phyloP scores from a whole-genome alignment of 2,797 vertebrate genomes.

The Arremon brunneinucha region DNA sequence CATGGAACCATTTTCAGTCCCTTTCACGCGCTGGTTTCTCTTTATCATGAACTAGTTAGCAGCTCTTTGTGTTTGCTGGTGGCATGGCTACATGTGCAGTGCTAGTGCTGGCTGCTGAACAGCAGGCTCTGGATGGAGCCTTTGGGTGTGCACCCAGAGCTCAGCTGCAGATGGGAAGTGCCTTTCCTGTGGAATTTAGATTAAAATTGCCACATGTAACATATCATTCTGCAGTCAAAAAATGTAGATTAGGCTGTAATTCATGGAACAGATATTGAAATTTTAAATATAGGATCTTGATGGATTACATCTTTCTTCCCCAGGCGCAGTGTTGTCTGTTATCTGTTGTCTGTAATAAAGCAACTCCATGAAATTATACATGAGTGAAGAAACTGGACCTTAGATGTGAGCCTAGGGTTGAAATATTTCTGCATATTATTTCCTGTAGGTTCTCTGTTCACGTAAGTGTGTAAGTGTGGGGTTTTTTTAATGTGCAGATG shows the following conservation, averaged over 20 bases:
- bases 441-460: neutral
- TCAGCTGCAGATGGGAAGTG: conserved; percentile 60
- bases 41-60: neutral
- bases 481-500: neutral
- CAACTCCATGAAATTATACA: neutral
- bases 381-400: neutral
- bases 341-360: neutral
- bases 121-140: conserved; percentile 36
- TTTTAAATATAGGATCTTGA: neutral
- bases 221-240: neutral
- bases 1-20: neutral
- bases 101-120: conserved; percentile 32
- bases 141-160: conserved; percentile 49
- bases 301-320: neutral
- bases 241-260: neutral
- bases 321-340: neutral
- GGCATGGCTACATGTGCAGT: neutral
- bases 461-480: neutral
- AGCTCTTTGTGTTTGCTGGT: conserved; percentile 10
- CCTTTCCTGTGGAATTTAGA: conserved; percentile 72
- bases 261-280: neutral
- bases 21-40: neutral
- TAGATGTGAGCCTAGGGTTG: neutral
- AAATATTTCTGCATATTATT: conserved; percentile 5
- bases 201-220: conserved; percentile 22